Evolutionary conservation across 2,888 invertebrate species (phyloP).

Genomic region (Cataglyphis albicans): DNA sequence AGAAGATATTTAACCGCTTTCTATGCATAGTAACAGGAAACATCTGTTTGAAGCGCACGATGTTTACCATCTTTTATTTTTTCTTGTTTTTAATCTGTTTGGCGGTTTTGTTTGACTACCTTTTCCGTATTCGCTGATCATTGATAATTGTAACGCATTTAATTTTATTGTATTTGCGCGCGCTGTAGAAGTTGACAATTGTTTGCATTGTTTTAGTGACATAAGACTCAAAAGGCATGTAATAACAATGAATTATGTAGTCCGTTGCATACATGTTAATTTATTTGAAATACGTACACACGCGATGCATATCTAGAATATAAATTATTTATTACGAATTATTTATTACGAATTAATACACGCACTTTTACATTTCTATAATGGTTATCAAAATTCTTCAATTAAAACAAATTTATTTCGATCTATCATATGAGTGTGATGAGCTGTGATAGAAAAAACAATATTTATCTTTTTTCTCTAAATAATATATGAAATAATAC

Average conservation of each 20-base stretch:
- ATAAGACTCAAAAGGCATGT: neutral
- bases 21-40: constrained; percentile 5
- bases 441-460: neutral
- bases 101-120: constrained; percentile 11
- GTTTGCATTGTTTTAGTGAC: neutral
- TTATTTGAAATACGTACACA: neutral
- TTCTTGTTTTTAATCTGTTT: constrained; percentile 16
- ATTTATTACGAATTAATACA: neutral
- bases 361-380: neutral
- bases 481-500: neutral
- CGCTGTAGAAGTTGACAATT: constrained; percentile 17
- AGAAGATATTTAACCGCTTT: constrained; percentile 29
- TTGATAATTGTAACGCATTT: neutral
- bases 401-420: constrained; percentile 5
- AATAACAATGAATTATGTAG: neutral
- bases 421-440: neutral
- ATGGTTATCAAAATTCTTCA: neutral
- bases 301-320: neutral
- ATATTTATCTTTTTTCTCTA: neutral
- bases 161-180: neutral
- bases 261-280: neutral
- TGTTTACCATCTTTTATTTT: constrained; percentile 27
- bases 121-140: neutral
- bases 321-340: neutral
- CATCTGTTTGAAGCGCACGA: constrained; percentile 7